These are phyloP conservation scores for Heliangelus exortis DNA, from an alignment of 2,797 vertebrate species.

Conservation along the genomic window DNA sequence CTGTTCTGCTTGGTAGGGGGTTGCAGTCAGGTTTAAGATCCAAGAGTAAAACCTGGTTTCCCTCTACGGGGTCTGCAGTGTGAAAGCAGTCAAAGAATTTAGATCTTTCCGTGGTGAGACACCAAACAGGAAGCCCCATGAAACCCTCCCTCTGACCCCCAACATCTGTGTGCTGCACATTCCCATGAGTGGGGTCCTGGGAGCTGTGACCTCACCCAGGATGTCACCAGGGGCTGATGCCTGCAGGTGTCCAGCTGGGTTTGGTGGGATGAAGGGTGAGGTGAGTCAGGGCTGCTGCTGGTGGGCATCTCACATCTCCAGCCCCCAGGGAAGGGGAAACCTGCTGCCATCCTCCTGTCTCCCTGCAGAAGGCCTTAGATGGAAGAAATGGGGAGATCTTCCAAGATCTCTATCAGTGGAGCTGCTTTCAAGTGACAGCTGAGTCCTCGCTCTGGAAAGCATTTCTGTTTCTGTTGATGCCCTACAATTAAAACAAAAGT, in stretches of 20 bases:
- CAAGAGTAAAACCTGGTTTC: background rate
- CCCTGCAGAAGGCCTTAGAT: background rate
- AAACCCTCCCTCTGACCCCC: background rate
- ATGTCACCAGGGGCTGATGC: background rate
- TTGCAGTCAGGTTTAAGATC: background rate
- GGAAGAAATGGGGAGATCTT: background rate
- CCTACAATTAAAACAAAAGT: slow-evolving; percentile 72
- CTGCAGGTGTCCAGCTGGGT: accelerated
- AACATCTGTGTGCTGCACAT: background rate
- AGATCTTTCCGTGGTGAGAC: background rate
- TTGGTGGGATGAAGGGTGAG: background rate
- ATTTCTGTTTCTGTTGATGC: slow-evolving; percentile 58
- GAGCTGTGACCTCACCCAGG: background rate
- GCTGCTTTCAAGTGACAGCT: slow-evolving; percentile 45
- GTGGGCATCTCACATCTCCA: background rate
- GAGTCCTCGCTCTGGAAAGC: slow-evolving; percentile 45
- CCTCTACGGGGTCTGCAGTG: background rate
- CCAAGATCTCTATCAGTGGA: slow-evolving; percentile 6
- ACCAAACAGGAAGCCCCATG: background rate
- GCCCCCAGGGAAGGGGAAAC: background rate
- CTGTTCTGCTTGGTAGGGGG: background rate
- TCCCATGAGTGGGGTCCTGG: accelerated
- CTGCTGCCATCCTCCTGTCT: background rate
- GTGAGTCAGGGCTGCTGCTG: background rate
- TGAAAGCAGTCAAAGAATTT: background rate